Evolutionary conservation across 2,888 invertebrate species (phyloP), one percentile per base, ranked within the genome.

Genomic region (Andrena praecox): DNA sequence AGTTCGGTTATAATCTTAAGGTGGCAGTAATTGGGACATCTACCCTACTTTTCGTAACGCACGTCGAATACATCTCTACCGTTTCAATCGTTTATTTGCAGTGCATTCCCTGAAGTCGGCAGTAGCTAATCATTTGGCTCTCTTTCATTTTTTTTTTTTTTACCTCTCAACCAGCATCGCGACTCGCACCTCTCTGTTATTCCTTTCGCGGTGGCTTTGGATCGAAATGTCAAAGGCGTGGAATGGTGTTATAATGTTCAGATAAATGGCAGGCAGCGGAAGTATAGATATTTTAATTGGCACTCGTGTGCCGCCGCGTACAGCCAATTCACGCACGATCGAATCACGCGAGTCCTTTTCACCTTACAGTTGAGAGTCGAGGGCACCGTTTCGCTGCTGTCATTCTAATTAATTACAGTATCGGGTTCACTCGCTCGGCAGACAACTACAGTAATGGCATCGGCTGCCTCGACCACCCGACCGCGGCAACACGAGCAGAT

Each of bases 341-440:
- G 72, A 72, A 72, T 62, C 60, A 48, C 20, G 24, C 33, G 6
- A 7, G 24, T 42, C 27, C 29, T 48, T 27, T 59, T 54, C 48
- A 50, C 20, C 31, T 29, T 50, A n/a, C 48, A 59, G 52, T 33
- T 27, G 20, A 20, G 31, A 6, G 63, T 52, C 64, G 66, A 66
- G 73, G 56, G 31, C 48, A 2, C 56, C 64, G 63, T 27, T 75
- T 66, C 60, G n/a, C 33, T 71, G 52, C 60, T 67, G 68, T 81
- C 79, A 74, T 70, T 70, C 82, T 67, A 71, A 79, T 82, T 82
- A 84, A 84, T 84, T 77, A 63, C 63, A 77, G 67, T 50, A 71
- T 66, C 60, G 76, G 72, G 73, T 76, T 69, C 75, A 33, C 33
- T 31, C 67, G 62, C 48, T 60, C 66, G 62, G 70, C 50, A 62